Conservation (phyloP, 2,888 invertebrate genomes). For the Polyommatus iphigenia region DNA sequence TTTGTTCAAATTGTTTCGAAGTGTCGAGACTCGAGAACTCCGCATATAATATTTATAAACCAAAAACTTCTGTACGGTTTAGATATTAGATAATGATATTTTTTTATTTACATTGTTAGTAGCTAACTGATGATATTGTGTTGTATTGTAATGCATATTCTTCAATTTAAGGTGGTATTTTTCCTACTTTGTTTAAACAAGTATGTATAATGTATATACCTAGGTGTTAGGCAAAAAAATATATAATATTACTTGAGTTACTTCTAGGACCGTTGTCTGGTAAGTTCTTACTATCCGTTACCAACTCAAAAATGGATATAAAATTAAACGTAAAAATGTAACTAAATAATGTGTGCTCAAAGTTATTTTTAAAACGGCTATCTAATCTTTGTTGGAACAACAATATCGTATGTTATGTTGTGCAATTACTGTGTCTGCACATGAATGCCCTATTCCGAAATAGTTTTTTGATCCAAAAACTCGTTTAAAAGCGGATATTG, state of each 20-base stretch:
- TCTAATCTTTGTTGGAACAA: neutral
- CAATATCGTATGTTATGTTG: slow-evolving; percentile 37
- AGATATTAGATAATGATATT: neutral
- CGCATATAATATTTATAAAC: neutral
- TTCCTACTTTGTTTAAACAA: too few relatives aligned
- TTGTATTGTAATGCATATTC: too few relatives aligned
- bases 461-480: slow-evolving; percentile 77
- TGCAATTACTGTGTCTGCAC: slow-evolving; percentile 45
- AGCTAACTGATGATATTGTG: too few relatives aligned
- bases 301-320: too few relatives aligned
- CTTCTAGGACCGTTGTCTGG: too few relatives aligned
- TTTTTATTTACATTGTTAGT: too few relatives aligned
- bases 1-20: neutral
- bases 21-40: neutral
- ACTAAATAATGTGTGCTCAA: neutral
- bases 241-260: too few relatives aligned
- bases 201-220: too few relatives aligned
- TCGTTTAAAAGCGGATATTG: slow-evolving; percentile 80
- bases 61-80: neutral
- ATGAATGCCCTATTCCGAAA: slow-evolving; percentile 64
- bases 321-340: too few relatives aligned
- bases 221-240: too few relatives aligned
- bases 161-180: too few relatives aligned
- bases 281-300: too few relatives aligned
- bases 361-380: neutral